Evolutionary conservation across 2,888 invertebrate species (phyloP), one percentile per base, ranked within the genome.

Genomic region (Aquatica leii): DNA sequence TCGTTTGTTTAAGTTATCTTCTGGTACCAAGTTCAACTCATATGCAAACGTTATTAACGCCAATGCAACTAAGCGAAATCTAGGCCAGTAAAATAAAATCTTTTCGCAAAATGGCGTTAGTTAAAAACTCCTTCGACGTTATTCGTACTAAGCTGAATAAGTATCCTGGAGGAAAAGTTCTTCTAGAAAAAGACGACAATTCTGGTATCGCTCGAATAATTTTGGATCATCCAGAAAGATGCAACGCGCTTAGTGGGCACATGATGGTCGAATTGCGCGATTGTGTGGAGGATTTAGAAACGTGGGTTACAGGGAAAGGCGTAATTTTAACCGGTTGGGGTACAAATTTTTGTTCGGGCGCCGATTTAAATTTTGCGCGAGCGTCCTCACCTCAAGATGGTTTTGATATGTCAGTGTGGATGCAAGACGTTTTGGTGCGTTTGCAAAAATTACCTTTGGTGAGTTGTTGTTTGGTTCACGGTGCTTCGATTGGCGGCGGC

Each of bases 181-280:
- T 41, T n/a, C 49, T 78, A 5, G 69, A 68, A 50, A 73, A 70
- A 55, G 71, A 76, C 67, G 69, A 66, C 50, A 57, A 70, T 8
- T 74, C 71, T 58, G 78, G 78, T 15, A 71, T 80, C 15, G 79
- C 78, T 9, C 61, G 76, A 49, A 70, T 80, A 18, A 69, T 67
- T 40, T 68, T 79, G 18, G 73, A 74, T 61, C 70, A 78, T 66
- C 71, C 71, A 6, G 67, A 71, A 63, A 79, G 76, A 65, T 73
- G 70, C 50, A 80, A 80, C 61, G 78, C 78, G 1, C 71, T 80
- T 20, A 78, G 73, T 60, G 79, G 79, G 24, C 69, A 71, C 64
- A 80, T 79, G 80, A 77, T 79, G 75, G 73, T 77, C 1, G 74
- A 79, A 52, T 69, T 80, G 2, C 66, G 76, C 14, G 71, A 72